Conservation (phyloP, 2,797 vertebrate species). For the Halcyon chelicuti region DNA sequence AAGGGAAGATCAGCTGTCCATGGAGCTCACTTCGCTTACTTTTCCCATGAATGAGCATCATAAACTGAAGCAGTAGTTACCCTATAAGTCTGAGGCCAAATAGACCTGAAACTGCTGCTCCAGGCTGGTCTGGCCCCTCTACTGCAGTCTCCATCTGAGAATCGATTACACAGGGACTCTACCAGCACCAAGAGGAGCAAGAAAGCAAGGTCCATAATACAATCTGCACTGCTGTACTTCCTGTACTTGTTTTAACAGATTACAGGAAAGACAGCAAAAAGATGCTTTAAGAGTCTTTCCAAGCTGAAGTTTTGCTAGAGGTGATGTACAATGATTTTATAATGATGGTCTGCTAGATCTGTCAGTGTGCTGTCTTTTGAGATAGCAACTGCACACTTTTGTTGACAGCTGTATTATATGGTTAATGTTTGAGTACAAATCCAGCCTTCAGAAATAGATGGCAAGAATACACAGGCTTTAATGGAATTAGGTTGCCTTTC, state of each 20-base stretch:
- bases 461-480: not conserved
- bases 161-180: fast-evolving
- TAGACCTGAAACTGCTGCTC: not conserved
- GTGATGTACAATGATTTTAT: not conserved
- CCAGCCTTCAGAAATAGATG: not conserved
- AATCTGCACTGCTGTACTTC: not conserved
- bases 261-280: not conserved
- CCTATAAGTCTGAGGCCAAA: not conserved
- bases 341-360: not conserved
- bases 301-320: not conserved
- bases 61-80: not conserved
- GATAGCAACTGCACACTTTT: not conserved
- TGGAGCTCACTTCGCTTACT: not conserved
- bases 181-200: not conserved
- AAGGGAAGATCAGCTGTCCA: not conserved
- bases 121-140: not conserved
- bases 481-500: not conserved
- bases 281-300: not conserved
- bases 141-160: not conserved
- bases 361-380: not conserved
- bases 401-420: not conserved
- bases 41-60: fast-evolving
- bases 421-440: not conserved
- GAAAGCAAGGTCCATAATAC: fast-evolving
- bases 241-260: not conserved